Evolutionary conservation across 2,113 vertebrate species (phyloP), one percentile per base, ranked within the genome.

Genomic region (Pterophyllum scalare): DNA sequence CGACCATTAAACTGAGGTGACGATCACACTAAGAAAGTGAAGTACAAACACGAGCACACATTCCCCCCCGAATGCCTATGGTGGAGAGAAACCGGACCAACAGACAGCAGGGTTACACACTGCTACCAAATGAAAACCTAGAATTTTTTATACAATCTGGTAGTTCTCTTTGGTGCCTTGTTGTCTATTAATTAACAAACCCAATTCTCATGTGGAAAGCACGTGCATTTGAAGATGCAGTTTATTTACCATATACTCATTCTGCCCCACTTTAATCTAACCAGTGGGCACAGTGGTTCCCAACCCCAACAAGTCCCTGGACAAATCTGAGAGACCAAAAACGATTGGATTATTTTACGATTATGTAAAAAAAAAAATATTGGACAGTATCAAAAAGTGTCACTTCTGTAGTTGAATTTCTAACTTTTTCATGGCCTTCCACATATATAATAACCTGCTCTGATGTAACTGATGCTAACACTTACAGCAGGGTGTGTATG

Each of bases 1-100:
- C 17, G 1, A 38, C 54, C 7, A 14, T 31, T 76, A 22, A 78
- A 74, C 88, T 87, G 82, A 90, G 84, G 43, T 2, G 24, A 75
- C 20, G 6, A 28, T 75, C 64, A 33, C 9, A 1, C 84, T 61
- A 26, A 52, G 33, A 6, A 19, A 56, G 33, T 3, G 10, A 15
- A 58, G 81, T 75, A 64, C 43, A 75, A 57, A 82, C 80, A 87
- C 56, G 1, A 22, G 76, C 20, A 33, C 87, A 79, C 61, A 0
- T 81, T 86, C 70, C 46, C 72, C 80, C 24, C 3, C 4, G 1
- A 54, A 24, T 9, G n/a, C 14, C 59, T 19, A 9, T 19, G 15
- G 11, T 3, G 1, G 28, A 57, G 24, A 43, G 77, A 24, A 22
- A 31, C 12, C 43, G 31, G 14, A 31, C 33, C 0, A 4, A 52